Conservation (phyloP, 2,797 vertebrate genomes). For the Anguilla megastoma region DNA sequence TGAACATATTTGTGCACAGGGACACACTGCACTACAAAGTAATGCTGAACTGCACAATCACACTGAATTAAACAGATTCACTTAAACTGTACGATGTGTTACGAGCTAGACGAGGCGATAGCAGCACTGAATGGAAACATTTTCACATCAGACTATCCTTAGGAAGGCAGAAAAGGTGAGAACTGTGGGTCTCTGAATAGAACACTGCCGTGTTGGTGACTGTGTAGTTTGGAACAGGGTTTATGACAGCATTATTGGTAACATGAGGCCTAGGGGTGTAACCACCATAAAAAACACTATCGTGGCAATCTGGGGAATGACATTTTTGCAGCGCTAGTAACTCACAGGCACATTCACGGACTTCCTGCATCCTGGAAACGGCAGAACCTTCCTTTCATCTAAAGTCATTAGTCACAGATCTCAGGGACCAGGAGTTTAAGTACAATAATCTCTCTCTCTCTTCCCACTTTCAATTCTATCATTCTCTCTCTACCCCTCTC, state of each 20-base stretch:
- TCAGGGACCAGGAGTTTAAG: background rate
- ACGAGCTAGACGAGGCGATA: background rate
- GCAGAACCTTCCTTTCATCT: background rate
- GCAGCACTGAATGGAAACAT: background rate
- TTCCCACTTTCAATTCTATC: background rate
- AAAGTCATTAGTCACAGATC: background rate
- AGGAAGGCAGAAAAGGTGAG: background rate
- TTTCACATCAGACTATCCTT: background rate
- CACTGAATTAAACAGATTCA: background rate
- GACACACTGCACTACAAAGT: background rate
- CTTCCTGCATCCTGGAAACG: background rate
- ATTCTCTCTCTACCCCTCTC: background rate
- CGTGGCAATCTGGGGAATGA: background rate
- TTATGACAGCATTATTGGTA: background rate
- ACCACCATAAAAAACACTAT: background rate
- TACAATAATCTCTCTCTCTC: background rate
- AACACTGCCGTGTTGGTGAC: background rate
- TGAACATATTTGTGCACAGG: background rate
- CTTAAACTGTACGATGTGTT: background rate
- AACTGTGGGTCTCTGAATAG: background rate
- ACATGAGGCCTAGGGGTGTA: background rate
- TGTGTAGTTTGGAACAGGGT: background rate
- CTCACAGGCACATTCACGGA: slow-evolving; percentile 13
- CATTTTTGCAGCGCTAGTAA: background rate
- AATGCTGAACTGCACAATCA: background rate